Evolutionary conservation across 1,140 invertebrate genomes (phyloP), one percentile per base, ranked within the genome.

Genomic region (Conus ventricosus): DNA sequence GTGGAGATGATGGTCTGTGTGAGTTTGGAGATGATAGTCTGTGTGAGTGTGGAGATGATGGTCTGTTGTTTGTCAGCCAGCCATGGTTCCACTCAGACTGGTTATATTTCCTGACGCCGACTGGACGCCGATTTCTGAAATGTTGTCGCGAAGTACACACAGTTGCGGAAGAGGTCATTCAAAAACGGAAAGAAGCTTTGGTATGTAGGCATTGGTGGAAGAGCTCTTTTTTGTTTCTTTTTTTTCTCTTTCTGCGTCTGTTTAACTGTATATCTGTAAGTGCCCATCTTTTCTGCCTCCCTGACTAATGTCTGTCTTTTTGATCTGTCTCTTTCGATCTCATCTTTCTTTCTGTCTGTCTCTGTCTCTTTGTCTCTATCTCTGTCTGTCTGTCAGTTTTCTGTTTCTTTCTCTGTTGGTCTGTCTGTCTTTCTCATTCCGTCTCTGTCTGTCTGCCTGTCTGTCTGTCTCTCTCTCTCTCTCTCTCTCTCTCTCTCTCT

Each of bases 121-220:
- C 60, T 5, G 92, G 92, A 0, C 87, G 89, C n/a, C 60, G 90
- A 57, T 92, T 92, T 81, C 85, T 76, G 17, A 90, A 87, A 84
- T 53, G 86, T 23, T 91, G 90, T 54, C 54, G 87, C 5, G 67
- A 81, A 63, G 91, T 92, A 13, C 92, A 93, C 81, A 89, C 87
- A 23, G 90, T 92, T 55, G 89, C 90, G 25, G 87, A 90, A 39
- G 89, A 92, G 27, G 86, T 93, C 10, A 92, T 93, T 57, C 27
- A 76, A n/a, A 90, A 90, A 51, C 87, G 91, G 25, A 89, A 76
- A 76, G 84, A 88, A 51, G 54, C 67, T 51, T 71, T 92, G 85
- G 91, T 91, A 76, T 87, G 92, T 57, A n/a, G 23, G 67, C 15
- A 0, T 1, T 6, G 67, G 11, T 11, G 67, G 15, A 23, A 7